Conservation (phyloP, 2,113 vertebrate species). For the Microcebus lehilahytsara region DNA sequence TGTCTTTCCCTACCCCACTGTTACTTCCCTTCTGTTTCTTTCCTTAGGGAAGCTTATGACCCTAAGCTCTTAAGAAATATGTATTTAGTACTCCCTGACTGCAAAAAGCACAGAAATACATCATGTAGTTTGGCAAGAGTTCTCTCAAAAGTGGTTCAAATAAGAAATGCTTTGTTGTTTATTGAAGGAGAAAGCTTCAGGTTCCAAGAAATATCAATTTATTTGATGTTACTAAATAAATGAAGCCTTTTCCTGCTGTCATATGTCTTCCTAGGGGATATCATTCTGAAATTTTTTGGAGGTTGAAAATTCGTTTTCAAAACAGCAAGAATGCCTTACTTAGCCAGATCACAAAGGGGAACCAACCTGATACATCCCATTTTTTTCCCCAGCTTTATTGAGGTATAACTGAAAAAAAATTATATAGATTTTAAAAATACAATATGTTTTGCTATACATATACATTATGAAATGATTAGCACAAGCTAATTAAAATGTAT, state of each 20-base stretch:
- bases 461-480: neutral
- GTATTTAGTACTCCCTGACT: neutral
- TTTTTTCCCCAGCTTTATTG: neutral
- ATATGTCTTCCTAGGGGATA: neutral
- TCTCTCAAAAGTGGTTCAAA: neutral
- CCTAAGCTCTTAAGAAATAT: neutral
- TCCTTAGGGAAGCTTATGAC: neutral
- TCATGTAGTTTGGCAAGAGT: neutral
- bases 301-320: neutral
- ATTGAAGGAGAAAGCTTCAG: neutral
- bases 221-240: neutral
- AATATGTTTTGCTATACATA: neutral
- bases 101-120: neutral
- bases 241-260: neutral
- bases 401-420: neutral
- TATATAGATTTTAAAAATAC: neutral
- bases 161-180: neutral
- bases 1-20: accelerated
- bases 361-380: no score
- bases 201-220: neutral
- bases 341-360: no score
- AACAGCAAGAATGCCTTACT: neutral
- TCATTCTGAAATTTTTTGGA: neutral
- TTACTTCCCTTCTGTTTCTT: neutral
- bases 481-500: neutral